Conservation (phyloP, 2,888 invertebrate genomes). For the Dynastes grantii region DNA sequence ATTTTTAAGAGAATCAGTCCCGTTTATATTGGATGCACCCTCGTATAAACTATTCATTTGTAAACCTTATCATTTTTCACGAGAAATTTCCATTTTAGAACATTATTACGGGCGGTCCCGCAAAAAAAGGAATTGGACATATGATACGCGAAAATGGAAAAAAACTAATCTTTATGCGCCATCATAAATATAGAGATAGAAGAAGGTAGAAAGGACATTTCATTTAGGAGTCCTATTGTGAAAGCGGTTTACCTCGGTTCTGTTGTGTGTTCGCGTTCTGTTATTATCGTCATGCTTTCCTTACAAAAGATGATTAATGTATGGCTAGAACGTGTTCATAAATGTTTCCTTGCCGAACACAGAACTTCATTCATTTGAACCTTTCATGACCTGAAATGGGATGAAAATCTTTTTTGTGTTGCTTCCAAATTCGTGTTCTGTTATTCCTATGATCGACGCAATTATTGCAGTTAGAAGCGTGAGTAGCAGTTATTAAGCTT, state of each 20-base stretch:
- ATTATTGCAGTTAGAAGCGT: no score
- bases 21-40: no score
- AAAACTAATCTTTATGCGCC: conserved; percentile 23
- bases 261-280: conserved; percentile 10
- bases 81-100: background rate
- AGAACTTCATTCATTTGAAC: conserved; percentile 1
- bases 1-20: no score
- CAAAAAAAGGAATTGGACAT: background rate
- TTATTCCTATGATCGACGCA: no score
- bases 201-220: conserved; percentile 20
- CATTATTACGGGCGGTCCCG: background rate
- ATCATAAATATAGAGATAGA: conserved; percentile 22
- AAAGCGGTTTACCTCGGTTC: background rate
- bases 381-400: background rate
- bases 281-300: conserved; percentile 5
- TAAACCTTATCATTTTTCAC: background rate
- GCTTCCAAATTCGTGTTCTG: no score
- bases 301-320: conserved; percentile 27
- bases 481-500: no score
- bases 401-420: no score
- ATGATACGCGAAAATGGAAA: background rate
- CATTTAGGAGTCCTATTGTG: background rate
- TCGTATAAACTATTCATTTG: background rate
- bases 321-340: conserved; percentile 17
- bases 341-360: background rate